Conservation (phyloP, 2,888 invertebrate species). For the Melanophora roralis region DNA sequence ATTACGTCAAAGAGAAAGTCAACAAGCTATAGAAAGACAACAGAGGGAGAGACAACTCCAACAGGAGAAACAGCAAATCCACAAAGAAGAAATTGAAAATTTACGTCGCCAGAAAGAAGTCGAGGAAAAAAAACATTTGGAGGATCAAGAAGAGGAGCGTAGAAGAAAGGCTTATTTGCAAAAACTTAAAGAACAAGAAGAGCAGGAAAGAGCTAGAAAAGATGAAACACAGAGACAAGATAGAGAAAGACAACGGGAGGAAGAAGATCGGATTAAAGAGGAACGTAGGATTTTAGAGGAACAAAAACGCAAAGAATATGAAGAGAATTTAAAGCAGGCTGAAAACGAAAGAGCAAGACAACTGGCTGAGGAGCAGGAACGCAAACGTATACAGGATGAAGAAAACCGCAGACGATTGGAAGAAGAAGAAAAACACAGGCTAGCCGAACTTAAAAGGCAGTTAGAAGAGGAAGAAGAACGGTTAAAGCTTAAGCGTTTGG, state of each 20-base stretch:
- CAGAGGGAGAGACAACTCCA: conserved; percentile 62
- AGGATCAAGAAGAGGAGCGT: conserved; percentile 66
- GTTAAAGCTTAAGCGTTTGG: conserved; percentile 66
- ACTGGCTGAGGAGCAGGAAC: conserved; percentile 70
- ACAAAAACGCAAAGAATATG: conserved; percentile 70
- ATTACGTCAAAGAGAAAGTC: conserved; percentile 65
- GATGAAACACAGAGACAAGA: conserved; percentile 65
- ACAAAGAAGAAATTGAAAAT: conserved; percentile 65
- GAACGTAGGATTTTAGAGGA: conserved; percentile 66
- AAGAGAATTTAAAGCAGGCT: conserved; percentile 66
- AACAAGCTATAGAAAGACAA: conserved; percentile 65
- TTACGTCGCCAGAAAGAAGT: conserved; percentile 66
- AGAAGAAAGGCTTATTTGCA: conserved; percentile 67
- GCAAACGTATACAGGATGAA: conserved; percentile 68
- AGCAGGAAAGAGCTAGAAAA: conserved; percentile 65
- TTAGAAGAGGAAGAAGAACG: conserved; percentile 73
- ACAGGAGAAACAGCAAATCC: conserved; percentile 63
- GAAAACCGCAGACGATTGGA: conserved; percentile 67
- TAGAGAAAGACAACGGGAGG: conserved; percentile 60
- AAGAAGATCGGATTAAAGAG: conserved; percentile 66
- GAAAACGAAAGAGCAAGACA: conserved; percentile 70
- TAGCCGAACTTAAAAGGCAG: conserved; percentile 68
- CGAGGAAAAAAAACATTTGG: conserved; percentile 64
- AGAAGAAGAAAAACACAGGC: conserved; percentile 69
- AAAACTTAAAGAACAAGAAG: conserved; percentile 67